Evolutionary conservation across 2,888 invertebrate species (phyloP), one percentile per base, ranked within the genome.

Genomic region (Willowsia nigromaculata): DNA sequence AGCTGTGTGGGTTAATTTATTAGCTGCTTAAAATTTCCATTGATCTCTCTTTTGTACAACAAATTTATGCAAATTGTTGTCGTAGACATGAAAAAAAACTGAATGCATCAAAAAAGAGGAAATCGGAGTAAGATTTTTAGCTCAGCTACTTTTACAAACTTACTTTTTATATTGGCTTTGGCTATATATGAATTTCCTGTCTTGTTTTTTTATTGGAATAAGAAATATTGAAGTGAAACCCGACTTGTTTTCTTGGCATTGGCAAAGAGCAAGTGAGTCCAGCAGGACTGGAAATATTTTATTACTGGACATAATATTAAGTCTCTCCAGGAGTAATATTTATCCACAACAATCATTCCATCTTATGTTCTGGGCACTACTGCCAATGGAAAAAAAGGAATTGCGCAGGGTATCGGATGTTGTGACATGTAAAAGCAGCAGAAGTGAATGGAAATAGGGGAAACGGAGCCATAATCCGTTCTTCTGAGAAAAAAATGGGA

Each of bases 251-350:
- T 43, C 6, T 43, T 43, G 43, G 43, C 11, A n/a, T n/a, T n/a
- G n/a, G n/a, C 11, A 9, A 1, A 43, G 43, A 43, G 11, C n/a
- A n/a, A 43, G 43, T 1, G 43, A 43, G 43, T 43, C 43, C 13
- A 43, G 43, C 43, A 43, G 13, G n/a, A 43, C 11, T 13, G 13
- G 9, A 43, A 43, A 43, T 43, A 43, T 71, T 43, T 71, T 43
- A 71, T 71, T 71, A 71, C n/a, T 22, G 43, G 43, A 13, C 40
- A 43, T 22, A 22, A 9, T 43, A 25, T 71, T 25, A 40, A 71
- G 25, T 43, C 43, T 18, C 40, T 71, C 71, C n/a, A 13, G 43
- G 11, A 50, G 53, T 76, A 76, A 76, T 76, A 76, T 76, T 76
- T 50, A 33, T 76, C 50, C 11, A 76, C 50, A n/a, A n/a, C n/a